phyloP scores from a whole-genome alignment of 2,113 vertebrate species.

The Scortum barcoo region DNA sequence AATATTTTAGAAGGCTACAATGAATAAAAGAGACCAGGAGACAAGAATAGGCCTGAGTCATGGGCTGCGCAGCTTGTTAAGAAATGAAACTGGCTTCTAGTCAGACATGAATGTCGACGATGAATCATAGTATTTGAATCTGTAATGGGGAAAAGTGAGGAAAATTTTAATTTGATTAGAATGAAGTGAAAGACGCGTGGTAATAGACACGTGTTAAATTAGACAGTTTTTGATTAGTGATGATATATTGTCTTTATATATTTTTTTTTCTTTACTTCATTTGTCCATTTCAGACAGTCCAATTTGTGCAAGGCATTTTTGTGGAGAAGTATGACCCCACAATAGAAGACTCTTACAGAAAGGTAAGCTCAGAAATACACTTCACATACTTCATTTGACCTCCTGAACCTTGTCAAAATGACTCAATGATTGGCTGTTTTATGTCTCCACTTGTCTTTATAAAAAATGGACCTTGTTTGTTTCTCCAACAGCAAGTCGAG shows the following conservation, averaged over 20 bases:
- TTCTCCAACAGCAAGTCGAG: slow-evolving; percentile 93
- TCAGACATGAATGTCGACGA: neutral
- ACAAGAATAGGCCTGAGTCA: neutral
- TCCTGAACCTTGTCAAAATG: neutral
- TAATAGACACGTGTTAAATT: neutral
- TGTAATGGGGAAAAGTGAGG: neutral
- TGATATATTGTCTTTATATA: neutral
- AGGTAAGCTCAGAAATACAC: slow-evolving; percentile 83
- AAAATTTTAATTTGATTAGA: no score
- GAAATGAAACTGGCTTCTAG: neutral
- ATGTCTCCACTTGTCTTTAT: neutral
- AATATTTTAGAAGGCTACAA: neutral
- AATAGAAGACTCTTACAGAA: slow-evolving; percentile 99
- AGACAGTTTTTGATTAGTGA: neutral
- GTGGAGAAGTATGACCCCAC: slow-evolving; percentile 99
- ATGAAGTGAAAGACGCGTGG: neutral
- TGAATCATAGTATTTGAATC: neutral
- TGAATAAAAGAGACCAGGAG: neutral
- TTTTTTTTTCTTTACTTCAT: neutral
- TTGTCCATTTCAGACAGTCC: slow-evolving; percentile 90
- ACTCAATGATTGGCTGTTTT: neutral
- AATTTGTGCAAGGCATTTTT: slow-evolving; percentile 99
- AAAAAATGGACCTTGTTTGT: neutral
- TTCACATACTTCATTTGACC: neutral
- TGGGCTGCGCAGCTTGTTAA: neutral